Evolutionary conservation across 2,797 vertebrate species (phyloP).

Genomic region (Moxostoma hubbsi): DNA sequence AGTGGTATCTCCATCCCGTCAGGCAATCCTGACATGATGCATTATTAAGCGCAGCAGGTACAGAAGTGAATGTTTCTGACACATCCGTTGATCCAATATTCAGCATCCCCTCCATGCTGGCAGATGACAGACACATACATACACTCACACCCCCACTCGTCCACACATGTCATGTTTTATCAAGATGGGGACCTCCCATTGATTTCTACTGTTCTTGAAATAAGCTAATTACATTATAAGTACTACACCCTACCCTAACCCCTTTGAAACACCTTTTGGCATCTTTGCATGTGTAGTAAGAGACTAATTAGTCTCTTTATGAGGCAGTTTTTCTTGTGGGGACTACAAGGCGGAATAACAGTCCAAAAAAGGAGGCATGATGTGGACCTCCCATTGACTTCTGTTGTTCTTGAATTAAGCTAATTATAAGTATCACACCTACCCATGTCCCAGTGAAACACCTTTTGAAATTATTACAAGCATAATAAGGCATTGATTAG

Average conservation of each 20-base stretch:
- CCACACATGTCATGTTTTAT: conserved; percentile 1
- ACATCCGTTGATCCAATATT: conserved; percentile 3
- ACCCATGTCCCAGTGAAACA: too few species aligned
- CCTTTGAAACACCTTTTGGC: neutral
- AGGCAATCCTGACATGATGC: neutral
- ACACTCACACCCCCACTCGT: conserved; percentile 6
- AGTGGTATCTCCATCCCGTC: neutral
- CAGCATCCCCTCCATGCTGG: conserved; percentile 8
- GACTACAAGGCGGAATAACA: neutral
- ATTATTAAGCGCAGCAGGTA: conserved; percentile 9
- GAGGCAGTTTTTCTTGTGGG: neutral
- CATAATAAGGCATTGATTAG: too few species aligned
- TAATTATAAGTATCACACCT: too few species aligned
- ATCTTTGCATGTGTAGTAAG: neutral
- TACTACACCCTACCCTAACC: neutral
- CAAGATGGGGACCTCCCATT: conserved; percentile 9
- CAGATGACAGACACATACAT: conserved; percentile 22
- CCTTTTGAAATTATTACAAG: too few species aligned
- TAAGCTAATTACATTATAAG: neutral
- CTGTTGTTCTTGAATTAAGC: too few species aligned
- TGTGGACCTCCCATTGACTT: too few species aligned
- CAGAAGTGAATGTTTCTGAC: conserved; percentile 33
- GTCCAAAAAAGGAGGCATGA: too few species aligned
- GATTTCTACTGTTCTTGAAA: neutral
- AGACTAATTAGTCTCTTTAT: neutral